These are phyloP conservation scores for Orestias chungarensis DNA, from an alignment of 2,797 vertebrate genomes.

Conservation along the genomic window DNA sequence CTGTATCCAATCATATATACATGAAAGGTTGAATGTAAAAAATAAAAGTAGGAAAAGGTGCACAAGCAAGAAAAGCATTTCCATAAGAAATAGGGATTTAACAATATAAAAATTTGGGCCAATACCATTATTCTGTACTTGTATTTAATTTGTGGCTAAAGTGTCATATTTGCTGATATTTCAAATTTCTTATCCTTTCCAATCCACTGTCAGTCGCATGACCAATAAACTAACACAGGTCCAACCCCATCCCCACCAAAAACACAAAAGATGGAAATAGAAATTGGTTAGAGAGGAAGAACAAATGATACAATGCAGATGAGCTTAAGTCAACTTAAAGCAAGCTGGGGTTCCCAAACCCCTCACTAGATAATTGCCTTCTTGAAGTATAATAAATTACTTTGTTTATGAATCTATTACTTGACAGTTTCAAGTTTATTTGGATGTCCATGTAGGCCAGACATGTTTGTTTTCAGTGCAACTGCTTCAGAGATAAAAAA, in stretches of 20 bases:
- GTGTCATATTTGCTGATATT: no score
- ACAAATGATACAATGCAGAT: background rate
- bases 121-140: no score
- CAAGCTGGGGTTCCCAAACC: background rate
- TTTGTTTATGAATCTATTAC: background rate
- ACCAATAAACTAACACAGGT: no score
- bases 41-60: background rate
- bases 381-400: background rate
- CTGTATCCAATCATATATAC: background rate
- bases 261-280: no score
- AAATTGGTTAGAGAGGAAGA: no score
- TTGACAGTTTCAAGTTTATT: background rate
- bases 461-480: background rate
- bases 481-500: slow-evolving; percentile 12
- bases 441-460: background rate
- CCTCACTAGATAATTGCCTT: background rate
- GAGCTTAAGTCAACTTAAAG: background rate
- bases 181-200: no score
- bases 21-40: background rate
- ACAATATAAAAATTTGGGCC: no score
- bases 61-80: background rate
- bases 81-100: background rate
- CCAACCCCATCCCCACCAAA: no score
- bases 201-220: no score
- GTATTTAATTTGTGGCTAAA: no score